A percentile compares a stretch with the other conserved stretches of the same genome.
phyloP scores from a whole-genome alignment of 2,888 invertebrate species.

The Litoditis marina region DNA sequence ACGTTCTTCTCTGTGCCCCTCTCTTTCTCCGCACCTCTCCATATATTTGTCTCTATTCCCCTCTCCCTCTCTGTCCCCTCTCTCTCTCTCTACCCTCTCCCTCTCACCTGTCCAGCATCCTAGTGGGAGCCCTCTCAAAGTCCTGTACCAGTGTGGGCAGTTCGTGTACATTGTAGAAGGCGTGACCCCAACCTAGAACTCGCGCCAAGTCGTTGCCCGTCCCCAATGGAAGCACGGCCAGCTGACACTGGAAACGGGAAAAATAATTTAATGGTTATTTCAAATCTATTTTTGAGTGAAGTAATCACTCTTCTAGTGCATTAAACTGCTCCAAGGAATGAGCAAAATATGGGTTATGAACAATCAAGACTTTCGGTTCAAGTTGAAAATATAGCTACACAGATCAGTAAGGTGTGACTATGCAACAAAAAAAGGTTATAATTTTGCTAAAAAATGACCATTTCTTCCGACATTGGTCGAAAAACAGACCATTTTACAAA shows the following conservation, averaged over 20 bases:
- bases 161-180: conserved; percentile 92
- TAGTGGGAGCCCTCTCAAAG: conserved; percentile 92
- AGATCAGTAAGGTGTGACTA: too few species aligned
- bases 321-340: not conserved
- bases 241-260: conserved; percentile 74
- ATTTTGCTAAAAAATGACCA: too few species aligned
- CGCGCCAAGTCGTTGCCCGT: conserved; percentile 94
- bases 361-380: too few species aligned
- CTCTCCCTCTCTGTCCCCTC: too few species aligned
- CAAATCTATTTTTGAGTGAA: conserved; percentile 1
- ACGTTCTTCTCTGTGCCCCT: too few species aligned
- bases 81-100: not conserved
- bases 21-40: too few species aligned
- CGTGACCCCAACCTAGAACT: conserved; percentile 91
- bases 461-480: too few species aligned
- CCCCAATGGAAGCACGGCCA: conserved; percentile 88
- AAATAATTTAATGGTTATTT: conserved; percentile 4
- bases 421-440: too few species aligned
- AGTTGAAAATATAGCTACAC: too few species aligned
- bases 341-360: not conserved
- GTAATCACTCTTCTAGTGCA: not conserved
- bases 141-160: conserved; percentile 85
- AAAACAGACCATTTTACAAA: too few species aligned
- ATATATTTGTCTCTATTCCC: too few species aligned
- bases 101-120: conserved; percentile 85